phyloP scores from a whole-genome alignment of 2,888 invertebrate species.

The Ophioninae sp. region DNA sequence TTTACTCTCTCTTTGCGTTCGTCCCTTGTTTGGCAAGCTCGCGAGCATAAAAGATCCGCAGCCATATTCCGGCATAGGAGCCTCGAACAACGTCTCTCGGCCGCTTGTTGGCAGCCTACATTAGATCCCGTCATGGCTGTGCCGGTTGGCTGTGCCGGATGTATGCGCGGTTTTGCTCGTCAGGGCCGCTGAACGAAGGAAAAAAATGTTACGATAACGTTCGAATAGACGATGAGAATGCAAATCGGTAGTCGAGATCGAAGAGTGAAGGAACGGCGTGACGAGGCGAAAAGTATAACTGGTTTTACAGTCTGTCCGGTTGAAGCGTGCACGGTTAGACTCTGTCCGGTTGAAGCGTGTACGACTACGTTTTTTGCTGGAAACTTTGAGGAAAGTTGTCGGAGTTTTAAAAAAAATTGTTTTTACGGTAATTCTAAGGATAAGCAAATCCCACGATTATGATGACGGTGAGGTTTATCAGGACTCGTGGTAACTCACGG shows the following conservation, averaged over 20 bases:
- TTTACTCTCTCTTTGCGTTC: too few relatives aligned
- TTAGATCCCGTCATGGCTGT: not conserved
- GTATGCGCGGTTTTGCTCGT: slow-evolving; percentile 9
- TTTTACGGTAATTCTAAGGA: too few relatives aligned
- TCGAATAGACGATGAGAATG: not conserved
- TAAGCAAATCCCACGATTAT: not conserved
- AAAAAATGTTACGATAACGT: slow-evolving; percentile 3
- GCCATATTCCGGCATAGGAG: not conserved
- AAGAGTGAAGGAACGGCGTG: not conserved
- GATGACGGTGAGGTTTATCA: not conserved
- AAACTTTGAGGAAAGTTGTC: too few relatives aligned
- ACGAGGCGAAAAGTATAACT: too few relatives aligned
- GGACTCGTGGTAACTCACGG: not conserved
- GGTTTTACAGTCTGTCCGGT: too few relatives aligned
- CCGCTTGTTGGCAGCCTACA: not conserved
- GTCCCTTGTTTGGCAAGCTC: not conserved
- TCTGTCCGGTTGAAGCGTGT: too few relatives aligned
- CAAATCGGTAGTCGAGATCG: not conserved
- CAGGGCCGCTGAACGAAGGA: not conserved
- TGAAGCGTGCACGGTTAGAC: too few relatives aligned
- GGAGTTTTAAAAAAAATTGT: too few relatives aligned
- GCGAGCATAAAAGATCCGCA: slow-evolving; percentile 1
- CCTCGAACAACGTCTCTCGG: not conserved
- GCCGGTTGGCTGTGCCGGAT: slow-evolving; percentile 2
- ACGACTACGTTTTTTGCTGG: too few relatives aligned